phyloP scores from a whole-genome alignment of 1,140 invertebrate species.

The Metopolophium dirhodum region DNA sequence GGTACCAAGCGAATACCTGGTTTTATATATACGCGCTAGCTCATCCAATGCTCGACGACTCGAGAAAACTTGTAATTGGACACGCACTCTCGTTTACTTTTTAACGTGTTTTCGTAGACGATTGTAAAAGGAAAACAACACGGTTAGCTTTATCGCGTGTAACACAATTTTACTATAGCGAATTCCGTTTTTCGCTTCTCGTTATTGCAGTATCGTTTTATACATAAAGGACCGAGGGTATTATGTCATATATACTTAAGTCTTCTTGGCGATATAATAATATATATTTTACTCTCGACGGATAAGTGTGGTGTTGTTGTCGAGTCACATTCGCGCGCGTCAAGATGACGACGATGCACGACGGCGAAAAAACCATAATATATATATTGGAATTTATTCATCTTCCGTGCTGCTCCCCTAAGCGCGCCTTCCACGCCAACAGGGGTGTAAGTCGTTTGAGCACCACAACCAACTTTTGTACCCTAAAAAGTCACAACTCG shows the following conservation, averaged over 20 bases:
- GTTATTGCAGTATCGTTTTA: neutral
- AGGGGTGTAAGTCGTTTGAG: neutral
- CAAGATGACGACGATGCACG: neutral
- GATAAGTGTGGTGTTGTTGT: slow-evolving; percentile 24
- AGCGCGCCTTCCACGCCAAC: no score
- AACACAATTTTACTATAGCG: neutral
- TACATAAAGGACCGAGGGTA: neutral
- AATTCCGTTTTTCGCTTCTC: neutral
- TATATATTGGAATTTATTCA: slow-evolving; percentile 18
- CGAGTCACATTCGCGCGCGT: neutral
- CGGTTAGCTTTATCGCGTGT: slow-evolving; percentile 19
- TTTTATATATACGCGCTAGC: neutral
- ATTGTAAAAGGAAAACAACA: neutral
- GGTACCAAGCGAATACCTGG: neutral
- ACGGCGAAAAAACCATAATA: neutral
- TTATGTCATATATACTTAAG: neutral
- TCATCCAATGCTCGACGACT: neutral
- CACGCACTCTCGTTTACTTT: slow-evolving; percentile 12
- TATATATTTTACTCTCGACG: neutral
- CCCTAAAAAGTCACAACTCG: neutral
- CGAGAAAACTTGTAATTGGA: slow-evolving; percentile 23
- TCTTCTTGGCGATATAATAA: neutral
- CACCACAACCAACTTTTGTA: neutral
- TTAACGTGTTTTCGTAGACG: neutral
- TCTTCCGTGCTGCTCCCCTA: no score